A percentile compares a stretch with the other conserved stretches of the same genome.
phyloP scores from a whole-genome alignment of 2,888 invertebrate genomes.

The Nematopogon swammerdamellus region DNA sequence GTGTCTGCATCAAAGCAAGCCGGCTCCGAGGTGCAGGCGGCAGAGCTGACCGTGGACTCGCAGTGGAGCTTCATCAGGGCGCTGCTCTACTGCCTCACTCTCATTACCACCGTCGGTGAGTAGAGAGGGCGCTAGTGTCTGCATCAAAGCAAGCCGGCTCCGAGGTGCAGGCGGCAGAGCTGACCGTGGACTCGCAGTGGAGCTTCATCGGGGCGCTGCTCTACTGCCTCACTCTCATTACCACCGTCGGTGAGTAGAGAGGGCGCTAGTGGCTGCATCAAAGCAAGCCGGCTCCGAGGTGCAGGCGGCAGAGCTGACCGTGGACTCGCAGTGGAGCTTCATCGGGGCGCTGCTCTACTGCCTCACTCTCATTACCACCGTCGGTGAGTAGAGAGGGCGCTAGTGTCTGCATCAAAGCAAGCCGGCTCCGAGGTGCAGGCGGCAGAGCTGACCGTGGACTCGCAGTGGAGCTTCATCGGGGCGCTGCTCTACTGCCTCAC shows the following conservation, averaged over 20 bases:
- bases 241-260: slow-evolving; percentile 73
- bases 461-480: slow-evolving; percentile 68
- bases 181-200: slow-evolving; percentile 38
- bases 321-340: too few relatives aligned
- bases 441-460: slow-evolving; percentile 19
- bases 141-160: slow-evolving; percentile 17
- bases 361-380: too few relatives aligned
- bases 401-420: slow-evolving; percentile 61
- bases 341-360: too few relatives aligned
- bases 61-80: slow-evolving; percentile 71
- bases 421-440: slow-evolving; percentile 12
- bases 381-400: slow-evolving; percentile 46
- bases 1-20: slow-evolving; percentile 47
- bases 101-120: slow-evolving; percentile 76
- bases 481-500: slow-evolving; percentile 71
- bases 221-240: slow-evolving; percentile 72
- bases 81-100: slow-evolving; percentile 68
- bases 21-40: slow-evolving; percentile 59
- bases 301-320: too few relatives aligned
- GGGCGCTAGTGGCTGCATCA: too few relatives aligned
- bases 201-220: slow-evolving; percentile 69
- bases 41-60: slow-evolving; percentile 16
- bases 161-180: slow-evolving; percentile 58
- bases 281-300: too few relatives aligned
- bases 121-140: slow-evolving; percentile 4